These are phyloP conservation scores for Hyposoter didymator DNA, from an alignment of 2,888 invertebrate species.

Conservation along the genomic window DNA sequence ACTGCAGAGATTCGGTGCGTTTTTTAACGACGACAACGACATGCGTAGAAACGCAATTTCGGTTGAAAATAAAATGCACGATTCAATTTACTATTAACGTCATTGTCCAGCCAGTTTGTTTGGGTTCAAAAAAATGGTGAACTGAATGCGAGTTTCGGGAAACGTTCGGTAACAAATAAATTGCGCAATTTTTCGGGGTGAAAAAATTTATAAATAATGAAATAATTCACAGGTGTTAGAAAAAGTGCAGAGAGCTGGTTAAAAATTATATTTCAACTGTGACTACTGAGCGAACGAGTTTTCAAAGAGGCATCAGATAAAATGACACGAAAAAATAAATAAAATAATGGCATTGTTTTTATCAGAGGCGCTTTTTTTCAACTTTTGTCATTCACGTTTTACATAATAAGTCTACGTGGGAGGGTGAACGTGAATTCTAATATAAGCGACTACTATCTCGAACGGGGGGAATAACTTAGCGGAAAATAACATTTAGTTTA, in stretches of 20 bases:
- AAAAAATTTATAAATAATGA: neutral
- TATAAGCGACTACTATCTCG: neutral
- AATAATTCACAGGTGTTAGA: neutral
- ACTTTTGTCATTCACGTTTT: slow-evolving; percentile 10
- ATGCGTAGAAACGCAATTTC: too few species aligned
- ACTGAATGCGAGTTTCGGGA: neutral
- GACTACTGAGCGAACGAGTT: neutral
- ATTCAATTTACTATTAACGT: neutral
- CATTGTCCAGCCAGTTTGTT: neutral
- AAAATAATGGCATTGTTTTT: neutral
- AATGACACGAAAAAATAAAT: neutral
- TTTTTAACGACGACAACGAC: neutral
- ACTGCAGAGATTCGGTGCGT: neutral
- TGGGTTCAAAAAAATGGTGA: neutral
- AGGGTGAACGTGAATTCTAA: slow-evolving; percentile 9
- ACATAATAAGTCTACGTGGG: neutral
- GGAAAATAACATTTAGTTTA: slow-evolving; percentile 29
- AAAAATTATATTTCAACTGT: neutral
- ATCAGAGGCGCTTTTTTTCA: neutral
- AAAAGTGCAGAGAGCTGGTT: neutral
- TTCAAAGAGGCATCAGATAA: neutral
- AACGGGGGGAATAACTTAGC: slow-evolving; percentile 9
- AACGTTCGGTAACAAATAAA: neutral
- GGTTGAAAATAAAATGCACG: neutral
- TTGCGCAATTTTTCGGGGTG: neutral